These are phyloP conservation scores for Scortum barcoo DNA, from an alignment of 2,113 vertebrate species.

Conservation along the genomic window DNA sequence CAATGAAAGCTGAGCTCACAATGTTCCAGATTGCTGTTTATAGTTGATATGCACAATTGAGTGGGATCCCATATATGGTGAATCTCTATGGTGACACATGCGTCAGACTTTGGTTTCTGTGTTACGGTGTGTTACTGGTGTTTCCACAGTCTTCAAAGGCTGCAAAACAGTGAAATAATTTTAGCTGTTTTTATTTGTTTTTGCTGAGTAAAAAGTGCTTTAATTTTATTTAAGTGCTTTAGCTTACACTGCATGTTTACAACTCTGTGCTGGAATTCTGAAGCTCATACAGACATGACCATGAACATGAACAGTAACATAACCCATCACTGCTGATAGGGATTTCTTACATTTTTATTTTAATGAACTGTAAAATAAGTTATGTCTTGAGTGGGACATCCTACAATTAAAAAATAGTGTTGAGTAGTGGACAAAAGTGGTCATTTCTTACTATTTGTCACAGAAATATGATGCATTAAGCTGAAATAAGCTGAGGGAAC, in stretches of 20 bases:
- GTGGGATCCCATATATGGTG: conserved; percentile 27
- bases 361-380: neutral
- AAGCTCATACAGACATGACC: neutral
- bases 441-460: neutral
- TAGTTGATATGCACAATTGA: conserved; percentile 23
- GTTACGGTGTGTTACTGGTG: neutral
- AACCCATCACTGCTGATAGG: neutral
- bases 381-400: neutral
- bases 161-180: neutral
- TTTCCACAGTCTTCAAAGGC: neutral
- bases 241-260: no score
- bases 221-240: no score
- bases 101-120: neutral
- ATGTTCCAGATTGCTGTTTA: conserved; percentile 36
- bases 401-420: neutral
- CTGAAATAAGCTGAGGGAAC: no score
- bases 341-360: neutral
- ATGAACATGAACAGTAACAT: neutral
- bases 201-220: neutral
- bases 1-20: conserved; percentile 51
- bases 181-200: neutral
- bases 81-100: conserved; percentile 12
- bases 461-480: neutral
- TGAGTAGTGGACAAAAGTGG: neutral
- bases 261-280: no score